These are phyloP conservation scores for Hemibagrus wyckioides DNA, from an alignment of 2,113 vertebrate species.

Conservation along the genomic window DNA sequence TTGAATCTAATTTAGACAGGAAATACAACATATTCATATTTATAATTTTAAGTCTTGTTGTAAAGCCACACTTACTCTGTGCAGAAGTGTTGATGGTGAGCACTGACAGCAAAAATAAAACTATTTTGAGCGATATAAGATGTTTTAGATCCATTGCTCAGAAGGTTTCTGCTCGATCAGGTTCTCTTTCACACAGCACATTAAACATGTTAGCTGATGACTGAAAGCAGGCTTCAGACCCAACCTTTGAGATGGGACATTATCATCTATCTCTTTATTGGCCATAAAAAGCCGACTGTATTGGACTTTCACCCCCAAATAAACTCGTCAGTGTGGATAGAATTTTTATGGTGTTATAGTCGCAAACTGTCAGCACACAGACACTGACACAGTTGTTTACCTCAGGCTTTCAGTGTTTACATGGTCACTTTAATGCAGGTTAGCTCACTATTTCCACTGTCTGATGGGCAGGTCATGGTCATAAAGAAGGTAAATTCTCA, in stretches of 20 bases:
- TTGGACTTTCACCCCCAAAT: slow-evolving; percentile 72
- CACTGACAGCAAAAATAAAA: slow-evolving; percentile 53
- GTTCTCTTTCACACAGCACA: slow-evolving; percentile 22
- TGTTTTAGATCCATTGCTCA: slow-evolving; percentile 61
- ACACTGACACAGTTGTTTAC: neutral
- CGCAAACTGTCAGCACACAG: slow-evolving; percentile 8
- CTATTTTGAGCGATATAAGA: slow-evolving; percentile 15
- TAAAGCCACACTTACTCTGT: slow-evolving; percentile 48
- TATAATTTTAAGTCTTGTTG: neutral
- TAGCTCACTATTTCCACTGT: neutral
- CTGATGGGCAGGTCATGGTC: too few relatives aligned
- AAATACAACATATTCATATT: neutral
- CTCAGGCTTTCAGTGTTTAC: neutral
- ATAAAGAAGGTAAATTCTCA: neutral
- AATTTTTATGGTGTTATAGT: neutral
- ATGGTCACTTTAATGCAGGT: neutral
- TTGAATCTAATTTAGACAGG: neutral
- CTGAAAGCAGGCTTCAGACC: slow-evolving; percentile 20
- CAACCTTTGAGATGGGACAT: slow-evolving; percentile 56
- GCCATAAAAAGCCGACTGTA: slow-evolving; percentile 18
- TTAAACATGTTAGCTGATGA: slow-evolving; percentile 22
- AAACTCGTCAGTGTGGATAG: slow-evolving; percentile 23
- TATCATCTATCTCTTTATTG: slow-evolving; percentile 64
- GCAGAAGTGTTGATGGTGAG: slow-evolving; percentile 41
- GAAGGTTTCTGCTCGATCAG: slow-evolving; percentile 9